Evolutionary conservation across 92 coral and sea anemone species (phyloP).

Genomic region (Bergia puertoricense): DNA sequence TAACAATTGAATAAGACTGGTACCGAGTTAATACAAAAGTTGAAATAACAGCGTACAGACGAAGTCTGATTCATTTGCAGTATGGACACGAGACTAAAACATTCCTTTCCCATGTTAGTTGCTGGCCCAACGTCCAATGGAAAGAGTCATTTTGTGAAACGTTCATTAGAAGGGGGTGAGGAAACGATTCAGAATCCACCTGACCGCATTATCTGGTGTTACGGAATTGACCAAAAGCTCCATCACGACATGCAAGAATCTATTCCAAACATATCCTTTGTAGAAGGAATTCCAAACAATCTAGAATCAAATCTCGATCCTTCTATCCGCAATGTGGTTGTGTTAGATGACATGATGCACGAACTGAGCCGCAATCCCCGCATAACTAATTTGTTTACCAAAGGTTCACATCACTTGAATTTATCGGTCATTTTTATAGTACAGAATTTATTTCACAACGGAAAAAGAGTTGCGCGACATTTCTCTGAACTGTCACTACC

Average conservation of each 20-base stretch:
- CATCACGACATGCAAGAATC: conserved; percentile 20
- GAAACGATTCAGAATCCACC: conserved; percentile 11
- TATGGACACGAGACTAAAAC: background rate
- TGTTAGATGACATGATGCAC: conserved; percentile 59
- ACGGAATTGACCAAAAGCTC: background rate
- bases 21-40: background rate
- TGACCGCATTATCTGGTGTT: background rate
- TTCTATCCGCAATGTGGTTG: conserved; percentile 48
- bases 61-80: background rate
- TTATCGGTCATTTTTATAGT: conserved; percentile 35
- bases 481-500: too few species aligned
- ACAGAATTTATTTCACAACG: too few species aligned
- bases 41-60: conserved; percentile 9
- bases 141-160: too few species aligned
- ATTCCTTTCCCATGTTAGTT: background rate
- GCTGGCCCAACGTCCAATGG: too few species aligned
- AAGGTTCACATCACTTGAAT: conserved; percentile 56
- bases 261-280: conserved; percentile 45
- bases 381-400: conserved; percentile 30
- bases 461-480: too few species aligned
- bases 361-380: conserved; percentile 49
- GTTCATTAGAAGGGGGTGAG: background rate
- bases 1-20: background rate
- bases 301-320: conserved; percentile 4
- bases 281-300: background rate